Evolutionary conservation across 2,113 vertebrate genomes (phyloP), one percentile per base, ranked within the genome.

Genomic region (Ascaphus truei): DNA sequence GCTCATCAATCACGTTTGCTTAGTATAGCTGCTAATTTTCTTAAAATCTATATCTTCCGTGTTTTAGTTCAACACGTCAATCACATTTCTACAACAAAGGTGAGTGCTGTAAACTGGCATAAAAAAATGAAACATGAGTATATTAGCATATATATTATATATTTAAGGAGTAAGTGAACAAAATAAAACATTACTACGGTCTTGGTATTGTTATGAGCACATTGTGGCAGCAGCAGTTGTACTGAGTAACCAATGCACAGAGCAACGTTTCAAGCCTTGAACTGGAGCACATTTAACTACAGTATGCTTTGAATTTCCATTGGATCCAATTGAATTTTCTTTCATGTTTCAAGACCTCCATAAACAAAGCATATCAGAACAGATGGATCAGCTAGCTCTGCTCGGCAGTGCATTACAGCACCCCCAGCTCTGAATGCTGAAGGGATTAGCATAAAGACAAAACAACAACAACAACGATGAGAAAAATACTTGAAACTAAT

Each of bases 361-460:
- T 29, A 60, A 43, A 68, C 30, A 48, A 69, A 69, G 60, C 41
- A 57, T 57, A 20, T 48, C 55, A 15, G 29, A 68, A 68, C 66
- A 69, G 66, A 69, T 60, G 66, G 66, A 69, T 51, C 43, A 36
- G 66, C 31, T 48, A 18, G 66, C 56, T 60, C 33, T 41, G 55
- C 56, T 50, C 15, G 45, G 15, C 45, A 36, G 41, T 50, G 41
- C 30, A 68, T 48, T 53, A 39, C 20, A 50, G 43, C 31, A 50
- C 43, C 43, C 41, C 23, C 18, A 69, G n/a, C 48, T 50, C 33
- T 37, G 23, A 39, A 51, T 48, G 34, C 56, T 30, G 30, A 37
- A 34, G 45, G 66, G 66, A 69, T 60, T 69, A 39, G n/a, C 66
- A 59, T 36, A 39, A 59, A 68, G 45, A 45, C 43, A 50, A 50